These are phyloP conservation scores for Sturmia bella DNA, from an alignment of 2,888 invertebrate genomes.

Conservation along the genomic window DNA sequence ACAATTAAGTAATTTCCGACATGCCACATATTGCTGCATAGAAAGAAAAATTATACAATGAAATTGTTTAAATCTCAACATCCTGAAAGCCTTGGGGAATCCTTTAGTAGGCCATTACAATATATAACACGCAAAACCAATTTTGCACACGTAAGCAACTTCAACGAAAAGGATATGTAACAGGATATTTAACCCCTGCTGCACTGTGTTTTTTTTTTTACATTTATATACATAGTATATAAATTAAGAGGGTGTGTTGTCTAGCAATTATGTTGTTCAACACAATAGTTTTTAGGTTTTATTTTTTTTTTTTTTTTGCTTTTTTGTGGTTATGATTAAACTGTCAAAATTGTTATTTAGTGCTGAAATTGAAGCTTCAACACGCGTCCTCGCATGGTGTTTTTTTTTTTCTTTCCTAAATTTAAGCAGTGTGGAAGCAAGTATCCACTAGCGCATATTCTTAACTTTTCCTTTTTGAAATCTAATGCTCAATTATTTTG, in stretches of 20 bases:
- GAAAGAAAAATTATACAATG: neutral
- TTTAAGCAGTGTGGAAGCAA: constrained; percentile 11
- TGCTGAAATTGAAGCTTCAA: constrained; percentile 67
- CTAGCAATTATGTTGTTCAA: constrained; percentile 55
- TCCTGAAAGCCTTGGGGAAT: constrained; percentile 62
- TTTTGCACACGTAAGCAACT: constrained; percentile 68
- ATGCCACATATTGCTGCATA: constrained; percentile 48
- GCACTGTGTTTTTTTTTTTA: neutral
- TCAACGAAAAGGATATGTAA: constrained; percentile 46
- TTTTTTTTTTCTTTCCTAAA: too few relatives aligned
- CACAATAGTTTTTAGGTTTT: constrained; percentile 45
- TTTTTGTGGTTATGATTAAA: constrained; percentile 76
- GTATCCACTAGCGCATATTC: constrained; percentile 45
- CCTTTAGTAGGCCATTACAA: constrained; percentile 48
- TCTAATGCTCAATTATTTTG: constrained; percentile 60
- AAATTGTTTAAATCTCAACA: constrained; percentile 55
- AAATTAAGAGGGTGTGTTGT: constrained; percentile 35
- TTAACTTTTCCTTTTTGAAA: constrained; percentile 17
- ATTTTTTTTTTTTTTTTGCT: neutral
- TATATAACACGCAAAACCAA: constrained; percentile 63
- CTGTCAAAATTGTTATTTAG: constrained; percentile 76
- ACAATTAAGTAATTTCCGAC: constrained; percentile 67
- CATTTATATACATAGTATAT: too few relatives aligned
- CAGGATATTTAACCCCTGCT: constrained; percentile 66
- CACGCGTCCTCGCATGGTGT: constrained; percentile 64